These are phyloP conservation scores for Leptopilina drosophilae DNA, from an alignment of 2,888 invertebrate species.

Conservation along the genomic window DNA sequence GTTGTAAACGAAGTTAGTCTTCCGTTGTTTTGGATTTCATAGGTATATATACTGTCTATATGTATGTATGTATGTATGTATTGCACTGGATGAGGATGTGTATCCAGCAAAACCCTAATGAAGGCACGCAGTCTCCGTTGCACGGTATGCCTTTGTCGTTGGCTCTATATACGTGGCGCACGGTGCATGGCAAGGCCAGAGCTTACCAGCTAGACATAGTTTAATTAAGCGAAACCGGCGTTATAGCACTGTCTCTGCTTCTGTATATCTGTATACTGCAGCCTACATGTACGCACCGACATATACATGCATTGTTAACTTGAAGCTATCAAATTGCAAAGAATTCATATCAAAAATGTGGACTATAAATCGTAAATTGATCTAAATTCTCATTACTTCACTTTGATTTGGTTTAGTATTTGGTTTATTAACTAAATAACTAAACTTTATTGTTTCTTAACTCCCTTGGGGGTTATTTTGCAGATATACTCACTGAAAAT, in stretches of 20 bases:
- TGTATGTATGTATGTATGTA: no score
- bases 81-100: not conserved
- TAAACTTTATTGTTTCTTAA: no score
- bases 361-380: no score
- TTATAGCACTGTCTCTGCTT: slow-evolving; percentile 54
- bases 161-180: slow-evolving; percentile 47
- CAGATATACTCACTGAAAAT: no score
- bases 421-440: no score
- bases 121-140: slow-evolving; percentile 66
- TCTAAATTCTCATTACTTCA: no score
- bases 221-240: slow-evolving; percentile 72
- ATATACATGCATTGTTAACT: no score
- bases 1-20: slow-evolving; percentile 62
- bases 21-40: slow-evolving; percentile 67
- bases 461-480: no score
- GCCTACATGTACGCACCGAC: not conserved
- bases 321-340: no score
- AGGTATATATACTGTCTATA: slow-evolving; percentile 27
- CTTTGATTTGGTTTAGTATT: no score
- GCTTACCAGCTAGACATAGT: slow-evolving; percentile 68
- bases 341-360: no score
- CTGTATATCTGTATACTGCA: not conserved
- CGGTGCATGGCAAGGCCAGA: slow-evolving; percentile 58
- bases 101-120: slow-evolving; percentile 63
- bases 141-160: slow-evolving; percentile 60